These are phyloP conservation scores for Acholoe squamosa DNA, from an alignment of 2,888 invertebrate genomes.

Conservation along the genomic window DNA sequence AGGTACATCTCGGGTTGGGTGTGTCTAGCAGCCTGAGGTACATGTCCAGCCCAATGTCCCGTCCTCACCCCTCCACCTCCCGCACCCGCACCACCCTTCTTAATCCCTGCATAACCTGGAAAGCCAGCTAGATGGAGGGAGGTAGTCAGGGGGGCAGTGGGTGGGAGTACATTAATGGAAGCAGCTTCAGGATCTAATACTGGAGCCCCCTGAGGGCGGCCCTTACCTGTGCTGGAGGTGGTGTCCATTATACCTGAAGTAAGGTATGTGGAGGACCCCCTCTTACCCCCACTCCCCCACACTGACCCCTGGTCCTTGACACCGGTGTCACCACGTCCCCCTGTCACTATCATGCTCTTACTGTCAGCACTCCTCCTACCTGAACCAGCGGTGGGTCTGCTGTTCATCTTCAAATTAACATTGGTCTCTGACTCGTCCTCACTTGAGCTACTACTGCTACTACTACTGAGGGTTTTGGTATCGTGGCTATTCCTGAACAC, in stretches of 20 bases:
- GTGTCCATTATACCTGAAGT: background rate
- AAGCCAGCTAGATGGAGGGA: slow-evolving; percentile 14
- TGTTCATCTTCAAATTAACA: background rate
- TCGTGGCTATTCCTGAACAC: background rate
- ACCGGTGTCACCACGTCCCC: background rate
- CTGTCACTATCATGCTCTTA: slow-evolving; percentile 7
- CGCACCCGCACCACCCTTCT: background rate
- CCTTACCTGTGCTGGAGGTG: background rate
- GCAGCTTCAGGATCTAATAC: background rate
- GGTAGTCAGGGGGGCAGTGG: slow-evolving; percentile 12
- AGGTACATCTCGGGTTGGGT: slow-evolving; percentile 37
- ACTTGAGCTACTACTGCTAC: background rate
- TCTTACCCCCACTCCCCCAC: background rate
- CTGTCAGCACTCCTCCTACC: background rate
- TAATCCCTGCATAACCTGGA: background rate
- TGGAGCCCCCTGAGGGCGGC: background rate
- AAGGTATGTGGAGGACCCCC: background rate
- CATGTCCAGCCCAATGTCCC: slow-evolving; percentile 35
- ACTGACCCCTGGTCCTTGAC: background rate
- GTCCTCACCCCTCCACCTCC: background rate
- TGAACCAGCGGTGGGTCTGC: background rate
- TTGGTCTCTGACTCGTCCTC: background rate
- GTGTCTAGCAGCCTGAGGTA: background rate
- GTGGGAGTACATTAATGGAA: no score
- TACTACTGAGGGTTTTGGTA: background rate